Percentiles rank a stretch among this genome's conserved stretches.
phyloP scores from a whole-genome alignment of 2,888 invertebrate species.

The Neocrepidodera transversa region DNA sequence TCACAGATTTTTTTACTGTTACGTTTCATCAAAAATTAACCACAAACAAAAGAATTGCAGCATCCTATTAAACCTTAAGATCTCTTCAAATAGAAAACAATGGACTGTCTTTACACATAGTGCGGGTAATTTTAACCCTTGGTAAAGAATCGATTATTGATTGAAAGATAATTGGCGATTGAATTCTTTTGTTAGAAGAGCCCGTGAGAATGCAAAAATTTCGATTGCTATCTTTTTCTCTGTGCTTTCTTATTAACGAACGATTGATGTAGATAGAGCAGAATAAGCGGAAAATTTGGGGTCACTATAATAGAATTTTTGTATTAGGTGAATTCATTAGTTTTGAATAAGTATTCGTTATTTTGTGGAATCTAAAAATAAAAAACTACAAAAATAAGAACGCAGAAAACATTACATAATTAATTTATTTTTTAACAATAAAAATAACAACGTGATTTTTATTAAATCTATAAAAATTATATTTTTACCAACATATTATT shows the following conservation, averaged over 20 bases:
- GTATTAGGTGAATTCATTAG: too few species aligned
- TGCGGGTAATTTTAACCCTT: conserved; percentile 10
- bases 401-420: too few species aligned
- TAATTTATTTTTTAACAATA: too few species aligned
- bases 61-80: not conserved
- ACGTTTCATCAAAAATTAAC: not conserved
- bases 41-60: not conserved
- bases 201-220: not conserved
- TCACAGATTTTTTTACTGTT: too few species aligned
- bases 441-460: too few species aligned
- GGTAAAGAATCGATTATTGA: conserved; percentile 1
- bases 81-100: conserved; percentile 3
- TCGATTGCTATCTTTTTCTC: not conserved
- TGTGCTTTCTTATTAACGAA: conserved; percentile 1
- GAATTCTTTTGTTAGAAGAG: conserved; percentile 1
- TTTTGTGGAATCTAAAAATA: too few species aligned
- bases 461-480: too few species aligned
- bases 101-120: not conserved
- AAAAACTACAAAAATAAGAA: too few species aligned
- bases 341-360: too few species aligned
- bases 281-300: too few species aligned
- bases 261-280: conserved; percentile 7
- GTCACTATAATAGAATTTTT: too few species aligned
- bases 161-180: conserved; percentile 8
- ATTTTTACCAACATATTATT: too few species aligned